A percentile compares a stretch with the other conserved stretches of the same genome.
Conservation (phyloP, 2,113 vertebrate genomes). For the Saguinus imperator region DNA sequence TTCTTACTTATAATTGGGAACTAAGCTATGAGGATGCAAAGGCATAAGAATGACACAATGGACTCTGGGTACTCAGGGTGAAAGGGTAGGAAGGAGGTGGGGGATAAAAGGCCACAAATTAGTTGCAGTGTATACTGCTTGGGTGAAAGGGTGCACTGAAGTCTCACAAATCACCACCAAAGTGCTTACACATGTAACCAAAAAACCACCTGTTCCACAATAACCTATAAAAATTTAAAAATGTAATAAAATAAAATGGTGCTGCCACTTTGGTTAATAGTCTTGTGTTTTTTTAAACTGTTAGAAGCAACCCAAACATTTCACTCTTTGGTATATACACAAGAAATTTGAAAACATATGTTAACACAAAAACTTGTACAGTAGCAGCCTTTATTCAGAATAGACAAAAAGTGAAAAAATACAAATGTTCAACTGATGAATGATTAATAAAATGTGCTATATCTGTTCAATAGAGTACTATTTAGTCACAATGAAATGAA, state of each 20-base stretch:
- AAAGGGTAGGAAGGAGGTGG: no score
- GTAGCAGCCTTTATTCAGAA: background rate
- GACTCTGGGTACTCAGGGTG: no score
- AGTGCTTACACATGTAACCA: no score
- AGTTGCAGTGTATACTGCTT: no score
- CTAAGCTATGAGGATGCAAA: no score
- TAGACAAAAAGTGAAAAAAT: background rate
- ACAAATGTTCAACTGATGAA: background rate
- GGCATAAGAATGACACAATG: no score
- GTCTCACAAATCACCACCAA: no score
- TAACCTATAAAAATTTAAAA: no score
- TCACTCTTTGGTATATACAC: background rate
- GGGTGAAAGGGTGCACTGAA: no score
- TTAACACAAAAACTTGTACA: background rate
- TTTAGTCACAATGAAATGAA: background rate
- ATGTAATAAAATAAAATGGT: background rate
- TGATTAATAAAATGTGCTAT: background rate
- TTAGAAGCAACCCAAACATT: background rate
- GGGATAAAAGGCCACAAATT: no score
- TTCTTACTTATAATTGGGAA: no score
- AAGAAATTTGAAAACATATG: background rate
- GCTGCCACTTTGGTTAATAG: background rate
- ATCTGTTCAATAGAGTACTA: background rate
- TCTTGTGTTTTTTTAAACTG: background rate
- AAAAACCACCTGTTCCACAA: no score